These are phyloP conservation scores for Melanostoma scalare DNA, from an alignment of 2,888 invertebrate genomes.

Conservation along the genomic window DNA sequence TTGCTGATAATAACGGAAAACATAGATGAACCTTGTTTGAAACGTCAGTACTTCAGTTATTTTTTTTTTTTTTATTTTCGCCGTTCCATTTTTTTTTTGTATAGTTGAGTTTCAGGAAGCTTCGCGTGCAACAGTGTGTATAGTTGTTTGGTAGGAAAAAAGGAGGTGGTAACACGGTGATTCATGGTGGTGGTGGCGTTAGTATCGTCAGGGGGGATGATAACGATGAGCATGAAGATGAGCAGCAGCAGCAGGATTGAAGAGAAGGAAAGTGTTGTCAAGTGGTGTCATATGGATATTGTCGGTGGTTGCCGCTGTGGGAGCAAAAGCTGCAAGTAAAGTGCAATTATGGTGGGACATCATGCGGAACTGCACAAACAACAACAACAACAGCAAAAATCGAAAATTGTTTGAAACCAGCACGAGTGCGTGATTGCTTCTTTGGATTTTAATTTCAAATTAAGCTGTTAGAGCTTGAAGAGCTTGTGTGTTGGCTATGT, in stretches of 20 bases:
- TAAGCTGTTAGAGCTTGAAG: conserved; percentile 36
- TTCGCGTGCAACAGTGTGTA: conserved; percentile 56
- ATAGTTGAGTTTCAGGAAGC: conserved; percentile 32
- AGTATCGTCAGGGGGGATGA: not conserved
- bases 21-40: conserved; percentile 49
- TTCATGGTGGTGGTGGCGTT: conserved; percentile 2
- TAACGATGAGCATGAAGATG: conserved; percentile 15
- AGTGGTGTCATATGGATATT: conserved; percentile 57
- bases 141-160: not conserved
- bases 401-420: conserved; percentile 25
- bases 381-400: not conserved
- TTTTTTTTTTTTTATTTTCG: not conserved
- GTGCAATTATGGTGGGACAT: conserved; percentile 53
- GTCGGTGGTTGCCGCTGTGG: conserved; percentile 29
- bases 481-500: not conserved
- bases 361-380: conserved; percentile 11
- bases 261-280: conserved; percentile 32
- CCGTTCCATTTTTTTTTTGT: not conserved
- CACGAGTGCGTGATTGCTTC: conserved; percentile 59
- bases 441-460: conserved; percentile 64
- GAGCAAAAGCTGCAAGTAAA: conserved; percentile 37
- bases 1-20: conserved; percentile 52
- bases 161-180: not conserved
- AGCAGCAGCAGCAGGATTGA: not conserved
- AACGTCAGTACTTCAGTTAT: conserved; percentile 24